A percentile compares a stretch with the other conserved stretches of the same genome.
These are phyloP conservation scores for Marronus borbonicus DNA, from an alignment of 2,888 invertebrate genomes.

Conservation along the genomic window DNA sequence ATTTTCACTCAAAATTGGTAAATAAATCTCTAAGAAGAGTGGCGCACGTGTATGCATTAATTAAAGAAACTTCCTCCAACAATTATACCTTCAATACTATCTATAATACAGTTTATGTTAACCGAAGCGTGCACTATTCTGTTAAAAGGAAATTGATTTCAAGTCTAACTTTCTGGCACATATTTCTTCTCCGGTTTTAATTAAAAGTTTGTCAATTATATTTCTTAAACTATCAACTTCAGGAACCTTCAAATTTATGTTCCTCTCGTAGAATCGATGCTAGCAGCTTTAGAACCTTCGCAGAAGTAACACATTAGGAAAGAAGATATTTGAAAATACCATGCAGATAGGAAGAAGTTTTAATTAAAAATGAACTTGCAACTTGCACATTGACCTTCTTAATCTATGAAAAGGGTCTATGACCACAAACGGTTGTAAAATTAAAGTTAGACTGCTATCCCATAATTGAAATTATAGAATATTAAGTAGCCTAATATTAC, in stretches of 20 bases:
- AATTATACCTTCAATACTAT: no score
- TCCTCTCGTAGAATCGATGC: slow-evolving; percentile 22
- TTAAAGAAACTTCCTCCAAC: no score
- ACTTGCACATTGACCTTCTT: slow-evolving; percentile 16
- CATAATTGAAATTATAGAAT: not conserved
- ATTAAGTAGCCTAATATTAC: not conserved
- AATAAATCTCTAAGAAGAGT: no score
- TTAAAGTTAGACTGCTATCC: not conserved
- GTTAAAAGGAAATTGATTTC: no score
- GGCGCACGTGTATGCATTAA: no score
- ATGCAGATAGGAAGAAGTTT: slow-evolving; percentile 24
- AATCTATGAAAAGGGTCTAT: not conserved
- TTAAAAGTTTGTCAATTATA: slow-evolving; percentile 38
- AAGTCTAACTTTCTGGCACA: not conserved
- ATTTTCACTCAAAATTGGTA: no score
- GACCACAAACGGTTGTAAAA: not conserved
- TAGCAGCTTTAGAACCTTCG: slow-evolving; percentile 28
- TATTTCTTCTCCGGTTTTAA: slow-evolving; percentile 22
- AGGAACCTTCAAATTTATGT: slow-evolving; percentile 26
- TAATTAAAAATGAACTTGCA: slow-evolving; percentile 29
- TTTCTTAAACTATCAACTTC: slow-evolving; percentile 32
- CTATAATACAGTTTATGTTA: not conserved
- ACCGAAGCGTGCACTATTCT: not conserved
- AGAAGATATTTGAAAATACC: slow-evolving; percentile 33
- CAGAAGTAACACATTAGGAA: slow-evolving; percentile 32